Conservation (phyloP, 2,888 invertebrate genomes). For the Euzetes globulus region DNA sequence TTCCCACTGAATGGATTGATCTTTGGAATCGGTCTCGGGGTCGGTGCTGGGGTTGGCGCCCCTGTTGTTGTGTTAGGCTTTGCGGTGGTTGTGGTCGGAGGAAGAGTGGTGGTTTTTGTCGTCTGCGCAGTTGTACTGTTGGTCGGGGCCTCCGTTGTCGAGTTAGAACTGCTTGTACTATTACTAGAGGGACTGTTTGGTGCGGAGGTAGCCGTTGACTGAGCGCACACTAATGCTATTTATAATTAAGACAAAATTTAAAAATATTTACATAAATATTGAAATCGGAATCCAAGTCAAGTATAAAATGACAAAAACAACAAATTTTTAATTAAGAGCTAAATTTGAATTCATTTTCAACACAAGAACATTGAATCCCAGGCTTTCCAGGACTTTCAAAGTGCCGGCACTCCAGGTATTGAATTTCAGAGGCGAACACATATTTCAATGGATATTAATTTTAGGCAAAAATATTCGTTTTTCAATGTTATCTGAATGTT, state of each 20-base stretch:
- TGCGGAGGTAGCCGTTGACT: background rate
- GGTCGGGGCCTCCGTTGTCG: background rate
- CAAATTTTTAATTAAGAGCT: too few species aligned
- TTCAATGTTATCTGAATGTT: too few species aligned
- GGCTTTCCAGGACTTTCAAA: too few species aligned
- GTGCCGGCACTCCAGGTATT: too few species aligned
- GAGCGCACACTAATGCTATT: conserved; percentile 46
- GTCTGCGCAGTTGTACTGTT: conserved; percentile 36
- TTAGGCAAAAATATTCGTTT: too few species aligned
- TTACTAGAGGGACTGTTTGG: background rate
- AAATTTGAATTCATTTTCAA: too few species aligned
- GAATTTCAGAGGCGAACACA: too few species aligned
- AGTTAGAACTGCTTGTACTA: too few species aligned
- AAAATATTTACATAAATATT: background rate
- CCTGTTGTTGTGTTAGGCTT: conserved; percentile 44
- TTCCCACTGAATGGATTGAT: background rate
- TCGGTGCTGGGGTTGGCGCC: conserved; percentile 41
- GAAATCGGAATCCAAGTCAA: background rate
- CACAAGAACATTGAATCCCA: too few species aligned
- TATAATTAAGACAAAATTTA: conserved; percentile 33
- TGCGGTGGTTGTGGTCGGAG: conserved; percentile 47
- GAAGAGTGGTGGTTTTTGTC: conserved; percentile 48
- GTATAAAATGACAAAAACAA: too few species aligned
- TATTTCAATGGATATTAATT: too few species aligned
- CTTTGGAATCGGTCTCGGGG: conserved; percentile 17